Conservation (phyloP, 2,797 vertebrate genomes). For the Anguilla pacifica region DNA sequence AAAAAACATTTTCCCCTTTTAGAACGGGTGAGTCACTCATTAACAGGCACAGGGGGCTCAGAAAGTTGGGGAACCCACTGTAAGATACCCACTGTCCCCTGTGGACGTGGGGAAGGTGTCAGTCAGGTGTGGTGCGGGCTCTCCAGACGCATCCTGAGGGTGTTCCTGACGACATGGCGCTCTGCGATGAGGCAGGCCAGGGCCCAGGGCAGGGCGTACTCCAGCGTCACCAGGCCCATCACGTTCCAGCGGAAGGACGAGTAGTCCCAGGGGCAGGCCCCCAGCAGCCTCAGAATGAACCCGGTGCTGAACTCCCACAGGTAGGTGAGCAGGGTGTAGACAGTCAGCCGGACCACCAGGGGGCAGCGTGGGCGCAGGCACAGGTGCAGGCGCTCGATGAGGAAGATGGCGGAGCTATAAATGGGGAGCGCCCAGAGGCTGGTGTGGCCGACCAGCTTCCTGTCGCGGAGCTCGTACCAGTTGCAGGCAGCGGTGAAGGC, state of each 20-base stretch:
- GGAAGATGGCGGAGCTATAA: conserved; percentile 70
- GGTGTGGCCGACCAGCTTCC: conserved; percentile 70
- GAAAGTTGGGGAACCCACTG: not conserved
- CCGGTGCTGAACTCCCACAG: conserved; percentile 78
- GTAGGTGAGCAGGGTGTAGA: conserved; percentile 75
- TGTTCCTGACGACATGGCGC: conserved; percentile 70
- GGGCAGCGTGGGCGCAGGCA: conserved; percentile 54
- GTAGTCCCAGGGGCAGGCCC: conserved; percentile 81
- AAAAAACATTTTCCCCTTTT: not conserved
- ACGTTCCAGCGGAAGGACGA: conserved; percentile 70
- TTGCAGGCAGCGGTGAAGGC: conserved; percentile 73
- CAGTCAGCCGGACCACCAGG: conserved; percentile 57
- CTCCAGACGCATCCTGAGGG: conserved; percentile 56
- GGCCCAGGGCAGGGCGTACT: conserved; percentile 74
- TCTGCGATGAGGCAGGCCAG: conserved; percentile 68
- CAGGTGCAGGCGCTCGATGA: conserved; percentile 68
- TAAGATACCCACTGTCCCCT: not conserved
- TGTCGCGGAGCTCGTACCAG: conserved; percentile 63
- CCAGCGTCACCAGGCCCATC: conserved; percentile 74
- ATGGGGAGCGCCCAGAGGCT: conserved; percentile 78
- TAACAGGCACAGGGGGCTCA: not conserved
- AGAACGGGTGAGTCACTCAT: not conserved
- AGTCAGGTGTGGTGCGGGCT: not conserved
- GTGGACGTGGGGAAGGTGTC: not conserved
- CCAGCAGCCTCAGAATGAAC: conserved; percentile 58